These are phyloP conservation scores for Pogonus chalceus DNA, from an alignment of 1,140 invertebrate species.

Conservation along the genomic window DNA sequence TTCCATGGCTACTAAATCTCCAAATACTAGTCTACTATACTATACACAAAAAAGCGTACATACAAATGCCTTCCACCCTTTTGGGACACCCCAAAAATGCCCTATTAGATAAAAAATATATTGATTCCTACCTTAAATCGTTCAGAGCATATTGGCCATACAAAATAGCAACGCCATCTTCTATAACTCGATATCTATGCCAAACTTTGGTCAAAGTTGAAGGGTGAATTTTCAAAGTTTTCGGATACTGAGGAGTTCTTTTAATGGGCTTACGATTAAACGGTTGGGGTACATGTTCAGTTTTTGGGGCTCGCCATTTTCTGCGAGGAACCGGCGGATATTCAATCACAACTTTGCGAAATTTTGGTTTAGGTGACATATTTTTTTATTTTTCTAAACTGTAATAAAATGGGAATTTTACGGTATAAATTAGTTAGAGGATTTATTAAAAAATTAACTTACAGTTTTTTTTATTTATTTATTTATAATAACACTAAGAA, in stretches of 20 bases:
- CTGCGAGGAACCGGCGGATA: constrained; percentile 27
- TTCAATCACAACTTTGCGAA: constrained; percentile 15
- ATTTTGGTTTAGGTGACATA: constrained; percentile 2
- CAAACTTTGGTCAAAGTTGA: constrained; percentile 25
- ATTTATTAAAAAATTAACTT: too few species aligned
- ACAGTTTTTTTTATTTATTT: too few species aligned
- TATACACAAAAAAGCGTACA: too few species aligned
- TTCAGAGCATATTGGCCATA: background rate
- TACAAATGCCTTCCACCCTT: too few species aligned
- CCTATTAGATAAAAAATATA: too few species aligned
- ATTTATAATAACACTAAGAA: too few species aligned
- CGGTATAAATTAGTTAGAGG: too few species aligned
- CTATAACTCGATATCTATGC: constrained; percentile 19
- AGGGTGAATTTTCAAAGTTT: constrained; percentile 15
- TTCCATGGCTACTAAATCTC: too few species aligned
- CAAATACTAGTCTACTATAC: too few species aligned
- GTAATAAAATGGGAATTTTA: background rate
- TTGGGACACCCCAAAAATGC: too few species aligned
- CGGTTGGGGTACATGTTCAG: constrained; percentile 13
- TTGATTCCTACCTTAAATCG: background rate
- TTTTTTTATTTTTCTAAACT: background rate
- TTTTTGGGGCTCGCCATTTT: constrained; percentile 29
- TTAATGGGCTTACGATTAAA: constrained; percentile 17
- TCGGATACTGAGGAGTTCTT: constrained; percentile 19
- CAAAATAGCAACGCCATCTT: background rate